Conservation (phyloP, 2,888 invertebrate genomes). For the Baccha elongata region DNA sequence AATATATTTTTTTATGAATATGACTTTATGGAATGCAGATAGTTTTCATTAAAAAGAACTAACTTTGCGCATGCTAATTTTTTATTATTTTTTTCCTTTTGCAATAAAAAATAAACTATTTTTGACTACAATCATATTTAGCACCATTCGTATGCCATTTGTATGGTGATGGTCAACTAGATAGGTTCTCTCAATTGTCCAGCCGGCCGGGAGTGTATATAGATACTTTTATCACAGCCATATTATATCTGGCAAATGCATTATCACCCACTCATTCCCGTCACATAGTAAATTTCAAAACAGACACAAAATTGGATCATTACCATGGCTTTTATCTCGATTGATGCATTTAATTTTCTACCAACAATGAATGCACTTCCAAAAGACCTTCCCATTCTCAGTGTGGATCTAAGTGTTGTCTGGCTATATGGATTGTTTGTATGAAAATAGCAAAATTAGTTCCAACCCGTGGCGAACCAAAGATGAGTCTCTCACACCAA, state of each 20-base stretch:
- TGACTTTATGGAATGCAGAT: too few species aligned
- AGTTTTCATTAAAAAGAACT: too few species aligned
- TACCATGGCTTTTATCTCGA: constrained; percentile 59
- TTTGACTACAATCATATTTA: not conserved
- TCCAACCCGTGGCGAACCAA: constrained; percentile 2
- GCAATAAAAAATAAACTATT: too few species aligned
- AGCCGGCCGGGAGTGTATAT: not conserved
- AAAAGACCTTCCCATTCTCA: constrained; percentile 25
- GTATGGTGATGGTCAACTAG: not conserved
- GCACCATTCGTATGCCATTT: not conserved
- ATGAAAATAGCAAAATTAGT: constrained; percentile 13
- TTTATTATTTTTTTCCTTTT: too few species aligned
- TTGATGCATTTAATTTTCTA: constrained; percentile 57
- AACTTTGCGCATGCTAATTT: too few species aligned
- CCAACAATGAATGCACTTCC: constrained; percentile 59
- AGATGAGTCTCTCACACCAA: constrained; percentile 40
- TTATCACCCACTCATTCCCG: constrained; percentile 55
- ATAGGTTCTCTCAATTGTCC: not conserved
- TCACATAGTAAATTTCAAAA: constrained; percentile 47
- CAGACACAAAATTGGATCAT: constrained; percentile 61
- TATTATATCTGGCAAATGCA: constrained; percentile 48
- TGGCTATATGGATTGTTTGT: not conserved
- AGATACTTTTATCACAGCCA: constrained; percentile 47
- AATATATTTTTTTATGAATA: too few species aligned
- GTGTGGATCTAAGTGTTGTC: not conserved